These are phyloP conservation scores for Calidris pygmaea DNA, from an alignment of 2,113 vertebrate species.

Conservation along the genomic window DNA sequence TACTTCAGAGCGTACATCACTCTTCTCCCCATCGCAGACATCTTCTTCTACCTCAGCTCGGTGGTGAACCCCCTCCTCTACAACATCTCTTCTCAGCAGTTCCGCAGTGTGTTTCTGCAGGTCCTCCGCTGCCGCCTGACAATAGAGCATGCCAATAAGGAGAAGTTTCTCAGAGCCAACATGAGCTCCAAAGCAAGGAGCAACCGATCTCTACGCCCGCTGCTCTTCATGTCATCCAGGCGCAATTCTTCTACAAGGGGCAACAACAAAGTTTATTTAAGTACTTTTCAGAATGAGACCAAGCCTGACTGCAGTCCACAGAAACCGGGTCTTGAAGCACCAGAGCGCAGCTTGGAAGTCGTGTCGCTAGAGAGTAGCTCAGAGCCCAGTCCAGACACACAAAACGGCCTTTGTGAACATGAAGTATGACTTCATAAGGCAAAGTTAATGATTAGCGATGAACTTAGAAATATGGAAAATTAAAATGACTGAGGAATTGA, in stretches of 20 bases:
- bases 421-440: conserved; percentile 62
- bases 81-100: conserved; percentile 91
- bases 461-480: not conserved
- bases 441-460: not conserved
- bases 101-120: conserved; percentile 87
- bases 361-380: not conserved
- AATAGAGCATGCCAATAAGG: conserved; percentile 82
- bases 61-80: conserved; percentile 94
- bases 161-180: conserved; percentile 51
- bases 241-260: not conserved
- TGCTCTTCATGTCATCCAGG: conserved; percentile 63
- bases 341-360: not conserved
- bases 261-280: conserved; percentile 45
- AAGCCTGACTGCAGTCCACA: not conserved
- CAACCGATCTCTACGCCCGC: conserved; percentile 31
- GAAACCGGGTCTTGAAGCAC: not conserved
- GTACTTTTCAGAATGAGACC: conserved; percentile 64
- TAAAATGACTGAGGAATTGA: not conserved
- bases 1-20: conserved; percentile 83
- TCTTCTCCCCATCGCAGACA: conserved; percentile 85
- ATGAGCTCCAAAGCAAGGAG: not conserved
- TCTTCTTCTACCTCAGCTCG: conserved; percentile 96
- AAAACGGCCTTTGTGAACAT: conserved; percentile 66
- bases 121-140: conserved; percentile 84
- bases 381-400: not conserved